Percentiles rank a stretch among this genome's conserved stretches.
Conservation (phyloP, 2,888 invertebrate genomes). For the Aphodius granarius region DNA sequence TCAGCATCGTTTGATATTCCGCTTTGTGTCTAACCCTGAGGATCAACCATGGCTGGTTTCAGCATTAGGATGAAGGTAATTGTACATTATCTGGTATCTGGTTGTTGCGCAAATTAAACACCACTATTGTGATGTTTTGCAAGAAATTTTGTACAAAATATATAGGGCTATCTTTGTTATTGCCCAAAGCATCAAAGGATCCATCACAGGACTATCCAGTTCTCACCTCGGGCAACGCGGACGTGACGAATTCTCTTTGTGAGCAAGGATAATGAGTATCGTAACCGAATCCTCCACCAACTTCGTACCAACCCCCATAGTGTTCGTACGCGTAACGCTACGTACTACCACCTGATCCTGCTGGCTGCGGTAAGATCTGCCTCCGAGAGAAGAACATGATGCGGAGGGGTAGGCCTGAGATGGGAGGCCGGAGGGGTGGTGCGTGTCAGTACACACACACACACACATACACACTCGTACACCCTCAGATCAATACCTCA, state of each 20-base stretch:
- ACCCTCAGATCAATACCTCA: conserved; percentile 55
- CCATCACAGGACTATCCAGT: conserved; percentile 17
- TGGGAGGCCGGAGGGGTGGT: conserved; percentile 42
- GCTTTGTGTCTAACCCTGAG: too few species aligned
- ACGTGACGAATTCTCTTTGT: conserved; percentile 7
- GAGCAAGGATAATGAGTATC: conserved; percentile 22
- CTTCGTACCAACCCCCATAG: conserved; percentile 13
- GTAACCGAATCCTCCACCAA: conserved; percentile 16
- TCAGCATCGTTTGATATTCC: too few species aligned
- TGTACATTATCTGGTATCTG: too few species aligned
- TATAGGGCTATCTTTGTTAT: too few species aligned
- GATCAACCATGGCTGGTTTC: too few species aligned
- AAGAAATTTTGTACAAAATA: too few species aligned
- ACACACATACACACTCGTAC: conserved; percentile 44
- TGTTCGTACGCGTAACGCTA: background rate
- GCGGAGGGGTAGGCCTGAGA: conserved; percentile 32
- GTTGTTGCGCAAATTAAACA: too few species aligned
- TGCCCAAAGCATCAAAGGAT: background rate
- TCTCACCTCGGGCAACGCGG: conserved; percentile 3
- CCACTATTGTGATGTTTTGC: too few species aligned
- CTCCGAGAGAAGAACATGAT: conserved; percentile 23
- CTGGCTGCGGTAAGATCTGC: conserved; percentile 37
- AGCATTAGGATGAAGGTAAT: too few species aligned
- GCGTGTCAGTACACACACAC: conserved; percentile 50
- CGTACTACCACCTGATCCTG: conserved; percentile 16